phyloP scores from a whole-genome alignment of 2,888 invertebrate genomes.

The Leptinotarsa juncta region DNA sequence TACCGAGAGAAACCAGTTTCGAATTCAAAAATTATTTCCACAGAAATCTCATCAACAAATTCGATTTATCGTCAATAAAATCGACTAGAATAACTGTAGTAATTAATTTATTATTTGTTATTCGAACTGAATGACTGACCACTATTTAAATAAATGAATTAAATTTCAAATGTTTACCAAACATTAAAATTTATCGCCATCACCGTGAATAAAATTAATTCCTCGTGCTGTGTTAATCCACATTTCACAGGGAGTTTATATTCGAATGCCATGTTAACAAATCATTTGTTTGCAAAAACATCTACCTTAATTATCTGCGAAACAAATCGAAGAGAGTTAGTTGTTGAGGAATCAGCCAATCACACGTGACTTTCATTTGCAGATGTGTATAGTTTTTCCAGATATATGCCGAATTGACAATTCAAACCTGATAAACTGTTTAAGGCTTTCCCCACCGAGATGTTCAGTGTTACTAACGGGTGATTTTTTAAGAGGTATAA shows the following conservation, averaged over 20 bases:
- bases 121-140: conserved; percentile 19
- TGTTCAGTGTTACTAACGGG: no score
- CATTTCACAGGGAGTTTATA: conserved; percentile 20
- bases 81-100: not conserved
- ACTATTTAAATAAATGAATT: conserved; percentile 17
- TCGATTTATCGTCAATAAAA: not conserved
- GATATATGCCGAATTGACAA: no score
- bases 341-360: not conserved
- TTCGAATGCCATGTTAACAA: conserved; percentile 25
- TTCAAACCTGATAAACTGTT: no score
- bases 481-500: no score
- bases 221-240: conserved; percentile 21
- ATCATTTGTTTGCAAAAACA: conserved; percentile 23
- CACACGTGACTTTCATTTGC: not conserved
- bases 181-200: conserved; percentile 26
- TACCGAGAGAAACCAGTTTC: not conserved
- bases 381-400: no score
- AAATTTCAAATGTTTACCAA: conserved; percentile 26
- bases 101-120: conserved; percentile 18
- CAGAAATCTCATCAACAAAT: not conserved
- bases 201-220: conserved; percentile 23
- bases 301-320: conserved; percentile 1
- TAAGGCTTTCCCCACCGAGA: no score
- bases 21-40: not conserved
- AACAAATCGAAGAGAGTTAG: not conserved